Conservation (phyloP, 2,797 vertebrate species). For the Leptatherina wallacei region DNA sequence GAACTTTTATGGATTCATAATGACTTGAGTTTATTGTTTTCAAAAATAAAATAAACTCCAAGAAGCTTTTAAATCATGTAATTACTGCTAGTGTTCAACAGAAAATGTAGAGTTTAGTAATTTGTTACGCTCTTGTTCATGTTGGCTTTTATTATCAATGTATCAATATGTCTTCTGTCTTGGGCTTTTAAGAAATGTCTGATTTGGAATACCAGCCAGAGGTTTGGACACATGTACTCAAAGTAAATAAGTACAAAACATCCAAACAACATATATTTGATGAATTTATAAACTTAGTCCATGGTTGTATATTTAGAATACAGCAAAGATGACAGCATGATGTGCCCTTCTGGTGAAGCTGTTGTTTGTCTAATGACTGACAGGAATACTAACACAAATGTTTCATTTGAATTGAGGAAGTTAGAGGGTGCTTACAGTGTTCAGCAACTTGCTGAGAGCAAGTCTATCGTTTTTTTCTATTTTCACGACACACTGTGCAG, state of each 20-base stretch:
- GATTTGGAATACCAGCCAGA: background rate
- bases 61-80: background rate
- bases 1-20: background rate
- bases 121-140: background rate
- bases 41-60: too few relatives aligned
- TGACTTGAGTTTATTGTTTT: background rate
- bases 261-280: too few relatives aligned
- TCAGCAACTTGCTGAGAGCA: background rate
- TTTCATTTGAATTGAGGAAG: constrained; percentile 36
- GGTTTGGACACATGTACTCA: background rate
- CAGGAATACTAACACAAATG: background rate
- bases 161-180: background rate
- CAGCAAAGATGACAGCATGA: background rate
- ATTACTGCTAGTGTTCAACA: background rate
- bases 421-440: constrained; percentile 6
- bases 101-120: background rate
- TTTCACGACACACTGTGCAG: background rate
- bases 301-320: background rate
- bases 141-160: background rate
- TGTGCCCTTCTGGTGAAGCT: background rate
- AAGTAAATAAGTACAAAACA: background rate
- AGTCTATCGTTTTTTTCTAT: background rate
- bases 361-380: constrained; percentile 3
- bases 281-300: too few relatives aligned
- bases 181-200: background rate